Evolutionary conservation across 2,888 invertebrate species (phyloP).

Genomic region (Cremastinae sp.): DNA sequence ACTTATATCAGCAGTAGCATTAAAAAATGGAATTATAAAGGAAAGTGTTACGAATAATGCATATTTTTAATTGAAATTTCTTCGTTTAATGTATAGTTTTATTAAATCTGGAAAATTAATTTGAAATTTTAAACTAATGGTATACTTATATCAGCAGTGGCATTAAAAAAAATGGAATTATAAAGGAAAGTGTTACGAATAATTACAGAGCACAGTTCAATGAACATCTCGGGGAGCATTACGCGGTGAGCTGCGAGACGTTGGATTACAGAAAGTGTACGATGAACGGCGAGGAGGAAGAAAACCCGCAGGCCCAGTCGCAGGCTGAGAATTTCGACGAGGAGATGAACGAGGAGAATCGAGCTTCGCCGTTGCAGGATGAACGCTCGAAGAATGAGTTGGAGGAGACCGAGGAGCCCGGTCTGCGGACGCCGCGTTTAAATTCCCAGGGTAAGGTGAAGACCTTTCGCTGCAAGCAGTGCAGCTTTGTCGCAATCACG

Average conservation of each 20-base stretch:
- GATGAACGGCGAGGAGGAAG: slow-evolving; percentile 77
- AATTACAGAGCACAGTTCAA: slow-evolving; percentile 79
- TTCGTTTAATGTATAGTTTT: too few relatives aligned
- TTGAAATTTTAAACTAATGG: too few relatives aligned
- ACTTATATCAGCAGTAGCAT: too few relatives aligned
- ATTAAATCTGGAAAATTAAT: too few relatives aligned
- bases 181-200: background rate
- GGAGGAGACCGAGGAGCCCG: slow-evolving; percentile 82
- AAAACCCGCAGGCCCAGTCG: slow-evolving; percentile 77
- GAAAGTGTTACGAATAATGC: too few relatives aligned
- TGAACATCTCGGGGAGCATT: slow-evolving; percentile 83
- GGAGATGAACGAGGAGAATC: slow-evolving; percentile 69
- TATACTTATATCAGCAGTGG: too few relatives aligned
- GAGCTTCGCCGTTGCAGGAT: slow-evolving; percentile 62
- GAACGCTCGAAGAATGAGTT: slow-evolving; percentile 72
- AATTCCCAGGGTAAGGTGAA: slow-evolving; percentile 93
- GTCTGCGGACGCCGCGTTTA: slow-evolving; percentile 84
- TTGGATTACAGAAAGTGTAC: slow-evolving; percentile 82
- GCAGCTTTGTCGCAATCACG: slow-evolving; percentile 90
- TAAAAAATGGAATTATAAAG: too few relatives aligned
- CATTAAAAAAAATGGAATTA: too few relatives aligned
- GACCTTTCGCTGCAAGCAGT: slow-evolving; percentile 95
- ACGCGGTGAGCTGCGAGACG: slow-evolving; percentile 70
- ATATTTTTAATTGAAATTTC: too few relatives aligned
- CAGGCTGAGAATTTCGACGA: too few relatives aligned